phyloP scores from a whole-genome alignment of 2,797 vertebrate species.

The Microctenopoma steveboyesi region DNA sequence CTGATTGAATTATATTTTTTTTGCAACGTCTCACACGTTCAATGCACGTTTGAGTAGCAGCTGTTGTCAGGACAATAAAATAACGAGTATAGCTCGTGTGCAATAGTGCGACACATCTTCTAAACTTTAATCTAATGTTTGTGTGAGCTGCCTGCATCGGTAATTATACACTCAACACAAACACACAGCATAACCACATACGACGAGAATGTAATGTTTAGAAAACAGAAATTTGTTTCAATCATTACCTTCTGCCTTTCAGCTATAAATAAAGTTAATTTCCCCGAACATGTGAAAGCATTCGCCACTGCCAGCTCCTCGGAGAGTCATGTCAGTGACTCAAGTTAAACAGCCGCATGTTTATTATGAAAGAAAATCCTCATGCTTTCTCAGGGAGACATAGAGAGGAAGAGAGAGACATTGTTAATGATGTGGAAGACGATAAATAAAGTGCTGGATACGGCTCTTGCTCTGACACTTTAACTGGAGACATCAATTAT shows the following conservation, averaged over 20 bases:
- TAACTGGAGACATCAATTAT: slow-evolving; percentile 75
- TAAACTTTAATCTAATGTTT: slow-evolving; percentile 1
- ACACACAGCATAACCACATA: not conserved
- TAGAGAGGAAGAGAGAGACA: slow-evolving; percentile 39
- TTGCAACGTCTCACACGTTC: slow-evolving; percentile 25
- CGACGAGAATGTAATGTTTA: not conserved
- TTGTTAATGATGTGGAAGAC: slow-evolving; percentile 63
- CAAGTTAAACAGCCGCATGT: slow-evolving; percentile 55
- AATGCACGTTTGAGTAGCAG: slow-evolving; percentile 21
- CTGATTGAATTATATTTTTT: slow-evolving; percentile 40
- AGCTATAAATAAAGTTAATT: slow-evolving; percentile 29
- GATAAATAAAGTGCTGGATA: slow-evolving; percentile 63
- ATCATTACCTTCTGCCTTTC: not conserved
- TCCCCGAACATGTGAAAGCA: slow-evolving; percentile 25
- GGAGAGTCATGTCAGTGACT: slow-evolving; percentile 43
- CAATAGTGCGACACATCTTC: slow-evolving; percentile 1
- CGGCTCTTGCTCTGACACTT: slow-evolving; percentile 62
- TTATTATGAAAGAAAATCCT: slow-evolving; percentile 62
- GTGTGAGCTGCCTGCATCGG: not conserved
- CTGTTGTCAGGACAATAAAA: slow-evolving; percentile 10
- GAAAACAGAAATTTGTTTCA: not conserved
- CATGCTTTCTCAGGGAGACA: slow-evolving; percentile 45
- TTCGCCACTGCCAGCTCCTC: slow-evolving; percentile 15
- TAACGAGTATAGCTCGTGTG: not conserved
- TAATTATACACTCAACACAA: not conserved